Conservation (phyloP, 2,797 vertebrate genomes). For the Pipistrellus pygmaeus region DNA sequence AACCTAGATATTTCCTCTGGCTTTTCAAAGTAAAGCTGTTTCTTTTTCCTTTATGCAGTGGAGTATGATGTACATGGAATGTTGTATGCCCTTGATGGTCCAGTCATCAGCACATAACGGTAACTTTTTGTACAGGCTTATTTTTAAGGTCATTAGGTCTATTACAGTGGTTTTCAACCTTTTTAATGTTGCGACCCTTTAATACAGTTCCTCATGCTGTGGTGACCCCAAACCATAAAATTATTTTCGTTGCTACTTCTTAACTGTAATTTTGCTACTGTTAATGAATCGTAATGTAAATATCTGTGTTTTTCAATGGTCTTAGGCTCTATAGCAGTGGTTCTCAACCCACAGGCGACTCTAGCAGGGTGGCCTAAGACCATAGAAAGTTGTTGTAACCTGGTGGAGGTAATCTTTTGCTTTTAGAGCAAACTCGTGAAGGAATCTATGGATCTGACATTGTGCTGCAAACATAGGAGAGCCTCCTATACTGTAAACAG, state of each 20-base stretch:
- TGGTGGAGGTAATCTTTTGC: slow-evolving; percentile 60
- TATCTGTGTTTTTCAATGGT: too few relatives aligned
- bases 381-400: slow-evolving; percentile 61
- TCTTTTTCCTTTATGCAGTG: background rate
- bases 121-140: background rate
- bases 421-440: slow-evolving; percentile 66
- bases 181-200: too few relatives aligned
- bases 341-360: too few relatives aligned
- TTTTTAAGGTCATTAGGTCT: slow-evolving; percentile 33
- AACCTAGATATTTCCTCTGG: background rate
- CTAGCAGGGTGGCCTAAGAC: too few relatives aligned
- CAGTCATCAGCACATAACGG: background rate
- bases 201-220: too few relatives aligned
- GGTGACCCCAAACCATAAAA: too few relatives aligned
- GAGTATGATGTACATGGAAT: background rate
- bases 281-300: too few relatives aligned
- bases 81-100: background rate
- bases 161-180: too few relatives aligned
- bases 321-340: too few relatives aligned
- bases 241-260: too few relatives aligned
- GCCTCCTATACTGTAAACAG: slow-evolving; percentile 23
- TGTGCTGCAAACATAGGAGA: slow-evolving; percentile 33
- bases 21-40: background rate
- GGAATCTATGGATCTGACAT: slow-evolving; percentile 39
- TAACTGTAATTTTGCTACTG: too few relatives aligned